Evolutionary conservation across 2,797 vertebrate genomes (phyloP).

Genomic region (Clarias pachynema): DNA sequence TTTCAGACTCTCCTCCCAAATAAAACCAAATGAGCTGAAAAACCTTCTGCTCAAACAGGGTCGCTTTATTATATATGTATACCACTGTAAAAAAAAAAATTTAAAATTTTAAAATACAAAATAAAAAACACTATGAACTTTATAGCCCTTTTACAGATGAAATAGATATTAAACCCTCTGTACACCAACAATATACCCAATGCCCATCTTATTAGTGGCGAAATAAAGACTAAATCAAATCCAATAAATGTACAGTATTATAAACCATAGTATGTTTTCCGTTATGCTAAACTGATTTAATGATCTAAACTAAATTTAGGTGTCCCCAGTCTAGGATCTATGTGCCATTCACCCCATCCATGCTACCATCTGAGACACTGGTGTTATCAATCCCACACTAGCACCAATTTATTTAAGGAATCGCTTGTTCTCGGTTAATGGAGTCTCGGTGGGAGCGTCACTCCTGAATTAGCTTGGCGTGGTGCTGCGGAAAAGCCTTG

Average conservation of each 20-base stretch:
- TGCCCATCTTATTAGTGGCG: not conserved
- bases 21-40: not conserved
- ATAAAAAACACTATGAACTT: not conserved
- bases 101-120: too few relatives aligned
- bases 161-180: not conserved
- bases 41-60: not conserved
- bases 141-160: not conserved
- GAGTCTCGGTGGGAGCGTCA: conserved; percentile 71
- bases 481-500: conserved; percentile 75
- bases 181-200: not conserved
- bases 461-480: conserved; percentile 80
- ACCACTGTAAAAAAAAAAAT: too few relatives aligned
- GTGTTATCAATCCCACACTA: conserved; percentile 62
- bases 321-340: not conserved
- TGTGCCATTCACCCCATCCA: conserved; percentile 31
- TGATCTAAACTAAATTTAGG: not conserved
- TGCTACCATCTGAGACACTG: conserved; percentile 17
- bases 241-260: not conserved
- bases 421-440: conserved; percentile 72
- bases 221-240: conserved; percentile 1
- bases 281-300: not conserved
- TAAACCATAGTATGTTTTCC: not conserved
- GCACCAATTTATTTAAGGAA: conserved; percentile 70
- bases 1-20: not conserved
- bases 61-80: not conserved